A percentile compares a stretch with the other conserved stretches of the same genome.
Evolutionary conservation across 2,113 vertebrate genomes (phyloP).

Genomic region (Nannobrachium achirus): DNA sequence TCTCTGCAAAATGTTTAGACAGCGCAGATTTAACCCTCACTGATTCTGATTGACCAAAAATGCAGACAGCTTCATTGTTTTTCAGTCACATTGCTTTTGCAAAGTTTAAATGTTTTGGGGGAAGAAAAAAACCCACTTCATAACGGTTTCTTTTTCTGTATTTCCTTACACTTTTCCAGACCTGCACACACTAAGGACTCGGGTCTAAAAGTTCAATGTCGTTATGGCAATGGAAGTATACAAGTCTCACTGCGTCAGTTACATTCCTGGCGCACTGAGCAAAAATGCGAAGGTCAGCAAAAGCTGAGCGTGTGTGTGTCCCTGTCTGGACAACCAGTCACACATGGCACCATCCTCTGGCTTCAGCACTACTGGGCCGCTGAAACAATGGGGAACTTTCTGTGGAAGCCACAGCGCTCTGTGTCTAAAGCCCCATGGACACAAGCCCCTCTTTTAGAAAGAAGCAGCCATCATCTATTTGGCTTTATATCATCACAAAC

Average conservation of each 20-base stretch:
- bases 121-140: too few relatives aligned
- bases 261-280: conserved; percentile 60
- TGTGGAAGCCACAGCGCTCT: conserved; percentile 57
- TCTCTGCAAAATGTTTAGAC: too few relatives aligned
- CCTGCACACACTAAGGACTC: background rate
- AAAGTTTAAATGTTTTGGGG: too few relatives aligned
- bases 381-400: conserved; percentile 79
- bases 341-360: conserved; percentile 70
- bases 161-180: too few relatives aligned
- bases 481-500: conserved; percentile 36
- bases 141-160: too few relatives aligned
- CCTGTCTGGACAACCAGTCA: conserved; percentile 60
- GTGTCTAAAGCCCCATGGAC: conserved; percentile 45
- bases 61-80: too few relatives aligned
- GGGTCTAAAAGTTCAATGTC: background rate
- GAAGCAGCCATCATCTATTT: conserved; percentile 32
- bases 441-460: conserved; percentile 43
- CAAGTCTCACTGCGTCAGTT: conserved; percentile 27
- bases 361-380: conserved; percentile 70
- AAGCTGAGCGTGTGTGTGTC: conserved; percentile 49
- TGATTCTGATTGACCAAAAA: too few relatives aligned
- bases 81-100: too few relatives aligned
- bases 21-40: too few relatives aligned
- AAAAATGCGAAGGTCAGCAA: conserved; percentile 68
- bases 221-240: conserved; percentile 2